These are phyloP conservation scores for Lampris incognitus DNA, from an alignment of 2,113 vertebrate genomes.

Conservation along the genomic window DNA sequence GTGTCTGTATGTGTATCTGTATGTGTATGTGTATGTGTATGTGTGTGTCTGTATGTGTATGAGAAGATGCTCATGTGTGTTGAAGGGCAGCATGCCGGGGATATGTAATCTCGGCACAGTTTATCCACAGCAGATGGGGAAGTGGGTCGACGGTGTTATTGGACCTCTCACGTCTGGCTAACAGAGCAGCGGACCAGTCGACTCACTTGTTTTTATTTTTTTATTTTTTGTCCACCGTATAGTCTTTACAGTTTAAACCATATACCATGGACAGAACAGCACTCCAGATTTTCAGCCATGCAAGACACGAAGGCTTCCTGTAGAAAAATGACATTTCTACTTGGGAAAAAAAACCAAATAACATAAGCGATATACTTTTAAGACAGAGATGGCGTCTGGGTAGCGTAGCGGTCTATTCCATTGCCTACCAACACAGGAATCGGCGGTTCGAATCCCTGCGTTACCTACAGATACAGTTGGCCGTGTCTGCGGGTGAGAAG, in stretches of 20 bases:
- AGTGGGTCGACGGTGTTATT: constrained; percentile 16
- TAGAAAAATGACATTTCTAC: too few species aligned
- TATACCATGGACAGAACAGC: too few species aligned
- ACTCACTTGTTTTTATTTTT: not conserved
- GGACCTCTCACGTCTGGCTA: constrained; percentile 22
- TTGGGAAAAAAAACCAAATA: too few species aligned
- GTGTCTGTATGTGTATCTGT: not conserved
- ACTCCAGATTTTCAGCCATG: not conserved
- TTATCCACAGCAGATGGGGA: constrained; percentile 40
- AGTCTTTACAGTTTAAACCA: too few species aligned
- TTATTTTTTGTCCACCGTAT: not conserved
- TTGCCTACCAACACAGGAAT: too few species aligned
- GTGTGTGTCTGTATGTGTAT: constrained; percentile 15
- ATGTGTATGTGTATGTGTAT: not conserved
- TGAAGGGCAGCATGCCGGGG: constrained; percentile 51
- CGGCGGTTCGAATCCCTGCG: too few species aligned
- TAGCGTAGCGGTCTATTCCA: too few species aligned
- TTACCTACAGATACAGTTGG: too few species aligned
- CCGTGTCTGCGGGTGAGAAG: too few species aligned
- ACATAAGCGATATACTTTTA: too few species aligned
- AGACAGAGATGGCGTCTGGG: not conserved
- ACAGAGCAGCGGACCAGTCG: constrained; percentile 7
- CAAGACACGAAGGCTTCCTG: not conserved
- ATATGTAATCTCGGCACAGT: constrained; percentile 46
- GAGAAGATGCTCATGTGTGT: constrained; percentile 20